These are phyloP conservation scores for Drosophila nr. perissopoda DNA, from an alignment of 2,888 invertebrate genomes.

Conservation along the genomic window DNA sequence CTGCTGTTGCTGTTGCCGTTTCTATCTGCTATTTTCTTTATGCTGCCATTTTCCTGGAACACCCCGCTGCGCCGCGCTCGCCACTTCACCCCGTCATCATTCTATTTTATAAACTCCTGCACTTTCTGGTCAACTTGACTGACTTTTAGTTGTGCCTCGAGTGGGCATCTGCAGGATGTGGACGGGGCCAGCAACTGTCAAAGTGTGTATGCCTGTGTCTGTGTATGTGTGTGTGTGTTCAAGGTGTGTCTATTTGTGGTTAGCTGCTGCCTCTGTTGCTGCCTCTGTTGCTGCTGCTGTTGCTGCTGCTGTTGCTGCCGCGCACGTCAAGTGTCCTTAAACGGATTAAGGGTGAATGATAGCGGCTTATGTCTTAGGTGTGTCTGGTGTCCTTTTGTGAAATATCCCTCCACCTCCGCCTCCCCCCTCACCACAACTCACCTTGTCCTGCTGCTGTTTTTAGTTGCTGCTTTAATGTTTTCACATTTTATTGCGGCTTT, in stretches of 20 bases:
- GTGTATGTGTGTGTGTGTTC: slow-evolving; percentile 27
- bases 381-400: slow-evolving; percentile 73
- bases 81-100: slow-evolving; percentile 48
- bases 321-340: slow-evolving; percentile 80
- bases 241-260: slow-evolving; percentile 73
- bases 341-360: slow-evolving; percentile 81
- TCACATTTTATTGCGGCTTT: slow-evolving; percentile 71
- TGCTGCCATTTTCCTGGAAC: slow-evolving; percentile 51
- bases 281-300: slow-evolving; percentile 35
- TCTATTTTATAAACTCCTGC: slow-evolving; percentile 78
- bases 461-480: slow-evolving; percentile 57
- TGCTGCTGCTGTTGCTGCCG: slow-evolving; percentile 37
- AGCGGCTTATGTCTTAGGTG: slow-evolving; percentile 81
- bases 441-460: slow-evolving; percentile 11
- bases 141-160: slow-evolving; percentile 72
- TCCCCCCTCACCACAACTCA: not conserved
- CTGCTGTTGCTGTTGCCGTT: slow-evolving; percentile 32
- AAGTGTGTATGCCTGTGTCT: not conserved
- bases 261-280: slow-evolving; percentile 52
- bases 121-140: slow-evolving; percentile 80
- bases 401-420: slow-evolving; percentile 44
- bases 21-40: slow-evolving; percentile 60
- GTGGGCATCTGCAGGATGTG: slow-evolving; percentile 19
- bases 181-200: not conserved
- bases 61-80: slow-evolving; percentile 1